phyloP scores from a whole-genome alignment of 2,113 vertebrate genomes.

The Pelodiscus sinensis region DNA sequence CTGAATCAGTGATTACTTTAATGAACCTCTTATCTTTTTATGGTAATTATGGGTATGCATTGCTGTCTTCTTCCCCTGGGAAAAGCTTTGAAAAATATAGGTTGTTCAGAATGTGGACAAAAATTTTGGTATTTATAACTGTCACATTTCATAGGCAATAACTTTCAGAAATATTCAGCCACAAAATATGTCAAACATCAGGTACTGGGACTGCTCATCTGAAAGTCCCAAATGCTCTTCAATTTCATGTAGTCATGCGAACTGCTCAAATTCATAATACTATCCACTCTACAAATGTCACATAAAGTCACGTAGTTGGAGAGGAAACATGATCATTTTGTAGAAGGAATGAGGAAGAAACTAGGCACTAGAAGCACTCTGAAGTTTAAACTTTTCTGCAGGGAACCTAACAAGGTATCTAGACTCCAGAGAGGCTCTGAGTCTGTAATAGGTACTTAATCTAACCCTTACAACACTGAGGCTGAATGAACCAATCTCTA shows the following conservation, averaged over 20 bases:
- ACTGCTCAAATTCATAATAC: not conserved
- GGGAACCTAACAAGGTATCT: not conserved
- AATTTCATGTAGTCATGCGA: fast-evolving
- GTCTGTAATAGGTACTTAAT: not conserved
- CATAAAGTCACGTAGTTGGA: not conserved
- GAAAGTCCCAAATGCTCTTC: not conserved
- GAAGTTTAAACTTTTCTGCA: not conserved
- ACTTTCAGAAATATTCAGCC: not conserved
- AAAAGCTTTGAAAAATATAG: not conserved
- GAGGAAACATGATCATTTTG: not conserved
- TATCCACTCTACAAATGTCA: not conserved
- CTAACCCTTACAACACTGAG: not conserved
- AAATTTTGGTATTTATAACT: not conserved
- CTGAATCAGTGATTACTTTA: not conserved
- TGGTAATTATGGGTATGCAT: not conserved
- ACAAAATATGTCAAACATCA: not conserved
- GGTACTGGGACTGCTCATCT: not conserved
- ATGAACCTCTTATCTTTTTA: not conserved
- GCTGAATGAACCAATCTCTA: not conserved
- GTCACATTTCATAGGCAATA: not conserved
- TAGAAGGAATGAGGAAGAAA: fast-evolving
- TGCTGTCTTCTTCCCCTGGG: fast-evolving
- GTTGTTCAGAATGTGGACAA: fast-evolving
- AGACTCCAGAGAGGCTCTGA: not conserved
- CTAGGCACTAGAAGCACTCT: fast-evolving